Conservation (phyloP, 2,888 invertebrate genomes). For the Aporophyla lueneburgensis region DNA sequence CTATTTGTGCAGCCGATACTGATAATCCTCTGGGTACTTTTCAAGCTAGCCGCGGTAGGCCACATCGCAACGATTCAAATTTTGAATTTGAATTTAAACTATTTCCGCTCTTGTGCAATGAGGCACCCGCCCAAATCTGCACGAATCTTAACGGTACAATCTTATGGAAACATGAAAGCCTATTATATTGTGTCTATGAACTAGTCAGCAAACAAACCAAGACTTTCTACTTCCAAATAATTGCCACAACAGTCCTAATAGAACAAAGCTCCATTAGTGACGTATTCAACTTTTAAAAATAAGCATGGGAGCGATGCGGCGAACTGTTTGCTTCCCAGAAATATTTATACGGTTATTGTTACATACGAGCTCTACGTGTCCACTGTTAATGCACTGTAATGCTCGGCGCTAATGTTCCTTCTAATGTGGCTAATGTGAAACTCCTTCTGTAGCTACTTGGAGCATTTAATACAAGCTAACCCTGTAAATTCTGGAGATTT, state of each 20-base stretch:
- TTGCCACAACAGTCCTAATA: constrained; percentile 1
- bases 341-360: constrained; percentile 54
- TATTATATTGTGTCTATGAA: too few species aligned
- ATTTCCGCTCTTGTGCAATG: not conserved
- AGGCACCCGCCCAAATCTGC: not conserved
- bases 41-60: too few species aligned
- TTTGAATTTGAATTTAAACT: too few species aligned
- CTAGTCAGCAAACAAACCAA: too few species aligned
- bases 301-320: constrained; percentile 34
- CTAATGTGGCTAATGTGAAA: constrained; percentile 52
- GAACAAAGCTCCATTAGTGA: constrained; percentile 37
- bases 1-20: not conserved
- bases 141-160: not conserved
- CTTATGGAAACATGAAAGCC: too few species aligned
- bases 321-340: constrained; percentile 41
- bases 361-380: constrained; percentile 56
- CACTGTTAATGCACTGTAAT: constrained; percentile 56
- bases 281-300: constrained; percentile 37
- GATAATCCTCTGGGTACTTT: not conserved
- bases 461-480: constrained; percentile 44
- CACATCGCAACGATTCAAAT: too few species aligned
- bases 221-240: too few species aligned
- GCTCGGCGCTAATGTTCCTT: constrained; percentile 48
- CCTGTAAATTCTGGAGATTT: constrained; percentile 16
- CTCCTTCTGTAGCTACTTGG: constrained; percentile 40